Conservation (phyloP, 2,797 vertebrate genomes). For the Gastrophryne carolinensis region DNA sequence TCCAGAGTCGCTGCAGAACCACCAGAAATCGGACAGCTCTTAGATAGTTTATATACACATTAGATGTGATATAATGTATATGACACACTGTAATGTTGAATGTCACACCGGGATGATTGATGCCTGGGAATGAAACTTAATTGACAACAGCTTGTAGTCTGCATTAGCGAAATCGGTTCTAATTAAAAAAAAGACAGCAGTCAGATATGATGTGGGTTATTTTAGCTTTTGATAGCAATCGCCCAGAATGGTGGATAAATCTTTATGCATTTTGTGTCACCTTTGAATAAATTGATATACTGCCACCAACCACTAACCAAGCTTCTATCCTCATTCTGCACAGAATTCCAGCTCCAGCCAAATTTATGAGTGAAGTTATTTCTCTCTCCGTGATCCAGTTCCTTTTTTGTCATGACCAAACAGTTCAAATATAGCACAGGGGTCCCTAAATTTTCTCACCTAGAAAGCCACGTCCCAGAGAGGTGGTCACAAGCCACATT, state of each 20-base stretch:
- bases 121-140: slow-evolving; percentile 3
- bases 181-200: background rate
- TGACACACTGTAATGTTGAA: too few species aligned
- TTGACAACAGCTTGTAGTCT: background rate
- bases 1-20: background rate
- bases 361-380: too few species aligned
- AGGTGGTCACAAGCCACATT: too few species aligned
- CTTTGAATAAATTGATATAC: background rate
- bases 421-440: too few species aligned
- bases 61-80: background rate
- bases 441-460: too few species aligned
- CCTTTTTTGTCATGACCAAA: too few species aligned
- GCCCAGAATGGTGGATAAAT: background rate
- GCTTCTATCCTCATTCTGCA: too few species aligned
- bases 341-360: too few species aligned
- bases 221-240: background rate
- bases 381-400: too few species aligned
- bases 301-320: too few species aligned
- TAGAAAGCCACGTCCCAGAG: too few species aligned
- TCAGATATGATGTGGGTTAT: background rate
- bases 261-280: background rate
- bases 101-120: slow-evolving; percentile 6
- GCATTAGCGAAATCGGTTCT: slow-evolving; percentile 1
- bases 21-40: background rate
- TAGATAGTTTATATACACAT: background rate